Base-by-base conservation (phyloP, 2,888 invertebrate genomes). In the Pollenia angustigena region DNA sequence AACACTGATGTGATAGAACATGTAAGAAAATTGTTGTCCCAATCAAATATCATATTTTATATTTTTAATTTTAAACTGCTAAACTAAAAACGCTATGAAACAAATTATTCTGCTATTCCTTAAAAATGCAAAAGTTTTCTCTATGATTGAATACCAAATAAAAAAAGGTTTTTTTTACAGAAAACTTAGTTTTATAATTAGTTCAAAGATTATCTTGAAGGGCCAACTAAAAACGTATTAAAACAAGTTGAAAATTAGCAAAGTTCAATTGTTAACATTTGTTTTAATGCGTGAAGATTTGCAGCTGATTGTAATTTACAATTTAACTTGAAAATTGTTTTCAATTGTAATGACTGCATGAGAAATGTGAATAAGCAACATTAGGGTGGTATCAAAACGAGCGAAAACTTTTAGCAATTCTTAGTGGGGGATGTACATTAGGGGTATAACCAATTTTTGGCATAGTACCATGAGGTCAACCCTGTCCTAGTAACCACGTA, bases 221-320 rank as follows among this genome's bases (percentile, higher is more conserved):
- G 16, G 52, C 2, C 12, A 14, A 68, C 11, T 23, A 42, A 64
- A 78, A 79, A 52, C 12, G 8, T 12, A 74, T 80, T 80, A 74
- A 32, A 85, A 69, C 48, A 56, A 81, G 54, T 81, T 46, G 44
- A n/a, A 81, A 81, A 76, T 72, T 56, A 42, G 11, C 9, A 83
- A 81, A 78, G 74, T 81, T 58, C 56, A 81, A 68, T 74, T 87
- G 72, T 62, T 64, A 66, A 16, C 64, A 79, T 71, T 81, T 85
- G 64, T 79, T 81, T 81, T 64, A 87, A 81, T 71, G 64, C 80
- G 75, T 66, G 81, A 46, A 74, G 50, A 66, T 68, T 44, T 78
- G 76, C 87, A 81, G 81, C 64, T 84, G 84, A 60, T 81, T 42
- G 62, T 74, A 74, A 84, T 78, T 78, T 66, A 18, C 32, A 62